These are phyloP conservation scores for Clarias magur DNA, from an alignment of 2,113 vertebrate genomes.

Conservation along the genomic window DNA sequence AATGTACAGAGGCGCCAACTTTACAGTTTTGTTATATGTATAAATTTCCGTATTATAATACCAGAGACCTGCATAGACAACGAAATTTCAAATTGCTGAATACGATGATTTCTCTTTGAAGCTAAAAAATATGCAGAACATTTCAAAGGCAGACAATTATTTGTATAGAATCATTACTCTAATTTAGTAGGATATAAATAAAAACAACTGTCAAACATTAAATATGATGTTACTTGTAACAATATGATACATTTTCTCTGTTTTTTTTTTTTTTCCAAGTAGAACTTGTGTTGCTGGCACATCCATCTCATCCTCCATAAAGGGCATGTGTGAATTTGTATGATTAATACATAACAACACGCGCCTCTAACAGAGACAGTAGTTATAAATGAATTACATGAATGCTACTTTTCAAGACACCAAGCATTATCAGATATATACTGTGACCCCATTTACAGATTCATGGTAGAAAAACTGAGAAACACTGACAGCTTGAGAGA, in stretches of 20 bases:
- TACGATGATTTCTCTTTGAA: neutral
- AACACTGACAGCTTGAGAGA: neutral
- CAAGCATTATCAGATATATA: neutral
- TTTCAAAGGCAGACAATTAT: slow-evolving; percentile 3
- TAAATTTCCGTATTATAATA: neutral
- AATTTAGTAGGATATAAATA: slow-evolving; percentile 7
- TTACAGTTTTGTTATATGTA: neutral
- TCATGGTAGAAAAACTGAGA: neutral
- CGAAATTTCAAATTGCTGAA: slow-evolving; percentile 21
- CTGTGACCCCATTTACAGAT: neutral
- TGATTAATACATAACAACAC: neutral
- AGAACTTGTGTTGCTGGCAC: slow-evolving; percentile 27
- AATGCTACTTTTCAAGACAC: neutral
- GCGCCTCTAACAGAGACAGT: neutral
- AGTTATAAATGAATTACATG: neutral
- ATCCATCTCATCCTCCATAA: slow-evolving; percentile 17
- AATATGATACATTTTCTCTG: slow-evolving; percentile 26
- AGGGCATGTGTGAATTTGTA: neutral
- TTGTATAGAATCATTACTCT: slow-evolving; percentile 7
- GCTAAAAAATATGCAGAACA: slow-evolving; percentile 14
- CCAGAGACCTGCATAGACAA: neutral
- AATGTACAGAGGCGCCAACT: neutral
- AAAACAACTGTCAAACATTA: slow-evolving; percentile 29
- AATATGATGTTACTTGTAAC: slow-evolving; percentile 20
- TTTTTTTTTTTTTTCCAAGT: slow-evolving; percentile 15